A percentile compares a stretch with the other conserved stretches of the same genome.
Evolutionary conservation across 2,888 invertebrate species (phyloP).

Genomic region (Sarcophaga carnaria): DNA sequence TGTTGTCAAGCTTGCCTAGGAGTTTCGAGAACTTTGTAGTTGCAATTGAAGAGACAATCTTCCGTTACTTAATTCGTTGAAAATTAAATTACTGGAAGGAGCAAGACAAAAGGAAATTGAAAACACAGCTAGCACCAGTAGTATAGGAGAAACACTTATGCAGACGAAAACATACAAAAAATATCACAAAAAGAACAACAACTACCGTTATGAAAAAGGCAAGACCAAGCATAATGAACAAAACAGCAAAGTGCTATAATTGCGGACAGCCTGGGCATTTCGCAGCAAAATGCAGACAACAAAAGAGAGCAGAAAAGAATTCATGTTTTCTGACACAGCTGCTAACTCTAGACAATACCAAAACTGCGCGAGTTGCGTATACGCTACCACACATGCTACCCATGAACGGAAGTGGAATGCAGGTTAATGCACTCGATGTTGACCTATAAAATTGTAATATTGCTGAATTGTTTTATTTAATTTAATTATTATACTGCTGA

Average conservation of each 20-base stretch:
- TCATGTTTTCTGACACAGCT: no score
- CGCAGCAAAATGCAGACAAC: no score
- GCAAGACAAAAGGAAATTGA: slow-evolving; percentile 37
- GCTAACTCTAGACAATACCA: no score
- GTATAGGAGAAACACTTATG: slow-evolving; percentile 20
- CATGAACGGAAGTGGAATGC: no score
- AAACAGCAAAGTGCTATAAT: background rate
- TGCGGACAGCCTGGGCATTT: no score
- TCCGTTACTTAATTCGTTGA: slow-evolving; percentile 49
- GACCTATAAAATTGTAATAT: no score
- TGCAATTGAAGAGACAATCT: slow-evolving; percentile 52
- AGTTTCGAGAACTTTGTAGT: slow-evolving; percentile 61
- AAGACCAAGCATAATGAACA: slow-evolving; percentile 3
- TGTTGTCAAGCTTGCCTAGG: slow-evolving; percentile 57
- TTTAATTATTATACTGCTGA: no score
- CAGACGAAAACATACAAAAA: slow-evolving; percentile 13
- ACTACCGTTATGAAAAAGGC: background rate
- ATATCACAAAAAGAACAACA: background rate
- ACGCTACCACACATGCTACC: no score
- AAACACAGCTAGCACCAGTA: slow-evolving; percentile 21
- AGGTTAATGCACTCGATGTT: no score
- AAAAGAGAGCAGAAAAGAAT: no score
- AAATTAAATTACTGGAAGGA: slow-evolving; percentile 53
- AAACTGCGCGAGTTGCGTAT: no score
- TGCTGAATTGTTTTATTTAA: no score